Evolutionary conservation across 2,888 invertebrate species (phyloP).

Genomic region (Pachymerium ferrugineum): DNA sequence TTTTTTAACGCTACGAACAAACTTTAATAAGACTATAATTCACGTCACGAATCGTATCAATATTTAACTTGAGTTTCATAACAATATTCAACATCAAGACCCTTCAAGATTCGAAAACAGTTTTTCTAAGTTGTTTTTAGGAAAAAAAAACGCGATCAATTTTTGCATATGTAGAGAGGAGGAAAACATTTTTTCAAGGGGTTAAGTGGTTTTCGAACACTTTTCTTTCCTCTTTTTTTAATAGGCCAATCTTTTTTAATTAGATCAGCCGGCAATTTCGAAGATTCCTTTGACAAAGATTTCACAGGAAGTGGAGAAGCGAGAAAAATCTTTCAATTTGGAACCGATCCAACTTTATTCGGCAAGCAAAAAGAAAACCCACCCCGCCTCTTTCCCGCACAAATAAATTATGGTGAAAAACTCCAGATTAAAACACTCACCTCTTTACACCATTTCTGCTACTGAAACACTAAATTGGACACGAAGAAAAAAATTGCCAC

Average conservation of each 20-base stretch:
- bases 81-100: too few relatives aligned
- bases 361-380: background rate
- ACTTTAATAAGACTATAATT: too few relatives aligned
- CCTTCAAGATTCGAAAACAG: too few relatives aligned
- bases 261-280: slow-evolving; percentile 13
- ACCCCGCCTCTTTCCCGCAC: background rate
- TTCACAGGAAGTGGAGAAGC: slow-evolving; percentile 10
- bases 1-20: too few relatives aligned
- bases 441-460: background rate
- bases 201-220: slow-evolving; percentile 14
- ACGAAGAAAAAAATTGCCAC: background rate
- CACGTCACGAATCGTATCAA: too few relatives aligned
- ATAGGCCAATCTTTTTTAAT: slow-evolving; percentile 11
- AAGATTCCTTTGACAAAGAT: slow-evolving; percentile 15
- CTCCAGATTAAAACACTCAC: slow-evolving; percentile 14
- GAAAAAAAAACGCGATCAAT: background rate
- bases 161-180: background rate
- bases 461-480: slow-evolving; percentile 1
- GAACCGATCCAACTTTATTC: slow-evolving; percentile 18
- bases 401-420: slow-evolving; percentile 7
- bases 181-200: background rate
- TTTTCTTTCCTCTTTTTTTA: background rate
- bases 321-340: slow-evolving; percentile 19
- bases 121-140: background rate
- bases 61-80: too few relatives aligned